Base-by-base conservation (phyloP, 2,888 invertebrate species). In the Reticulitermes lucifugus region DNA sequence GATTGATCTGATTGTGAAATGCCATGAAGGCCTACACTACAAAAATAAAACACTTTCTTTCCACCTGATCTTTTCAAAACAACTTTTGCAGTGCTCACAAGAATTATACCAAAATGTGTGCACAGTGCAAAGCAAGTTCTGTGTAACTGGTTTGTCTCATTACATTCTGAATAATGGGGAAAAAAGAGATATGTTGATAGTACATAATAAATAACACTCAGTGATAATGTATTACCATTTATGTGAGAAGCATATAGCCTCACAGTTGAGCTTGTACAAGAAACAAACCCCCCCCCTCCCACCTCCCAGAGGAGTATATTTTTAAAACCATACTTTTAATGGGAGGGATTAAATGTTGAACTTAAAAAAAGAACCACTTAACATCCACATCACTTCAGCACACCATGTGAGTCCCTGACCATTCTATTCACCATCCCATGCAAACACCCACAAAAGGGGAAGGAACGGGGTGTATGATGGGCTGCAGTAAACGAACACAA, bases 51-150 rank as follows among this genome's bases (percentile, higher is more conserved):
- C 12, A 43, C n/a, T 43, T 81, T 43, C 46, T 22, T 70, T 79
- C 41, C n/a, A 29, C 60, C 7, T 35, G 41, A 59, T n/a, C 21
- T 80, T 80, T 60, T 60, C 80, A 60, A 80, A 80, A 59, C 35
- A 60, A 59, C 29, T 35, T 80, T 60, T 80, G 80, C 81, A 81
- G 65, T 81, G 81, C 81, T 81, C 43, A 70, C 70, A 70, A 43
- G 81, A 70, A 65, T 70, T 81, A 80, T 55, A 80, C 80, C 80
- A 60, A 80, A 80, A 60, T 79, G 70, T 81, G 46, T 65, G n/a
- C 10, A 65, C 4, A 65, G 60, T 60, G 77, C 77, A 77, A 79
- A 70, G 70, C 81, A 81, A 81, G 46, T 80, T 65, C 41, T 81
- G 81, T 81, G 43, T 70, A 81, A 35, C 55, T 79, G 55, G 51